Evolutionary conservation across 1,140 invertebrate species (phyloP).

Genomic region (Hyphantria cunea): DNA sequence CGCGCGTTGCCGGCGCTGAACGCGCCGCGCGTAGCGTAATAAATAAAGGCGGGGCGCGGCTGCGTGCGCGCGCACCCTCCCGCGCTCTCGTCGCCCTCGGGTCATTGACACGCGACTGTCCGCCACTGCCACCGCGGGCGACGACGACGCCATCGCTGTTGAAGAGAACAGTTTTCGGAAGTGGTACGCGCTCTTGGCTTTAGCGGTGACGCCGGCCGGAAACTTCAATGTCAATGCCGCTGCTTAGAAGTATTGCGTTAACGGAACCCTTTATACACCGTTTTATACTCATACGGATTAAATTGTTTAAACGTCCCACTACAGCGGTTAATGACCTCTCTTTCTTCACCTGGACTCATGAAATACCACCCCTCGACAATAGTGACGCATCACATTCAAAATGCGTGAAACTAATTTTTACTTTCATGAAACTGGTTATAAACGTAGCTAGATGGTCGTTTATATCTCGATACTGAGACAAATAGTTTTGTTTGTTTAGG

Average conservation of each 20-base stretch:
- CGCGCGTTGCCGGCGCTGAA: slow-evolving; percentile 69
- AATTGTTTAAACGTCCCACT: slow-evolving; percentile 1
- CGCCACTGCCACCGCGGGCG: slow-evolving; percentile 48
- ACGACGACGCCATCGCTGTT: slow-evolving; percentile 51
- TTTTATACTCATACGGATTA: too few species aligned
- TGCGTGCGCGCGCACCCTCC: slow-evolving; percentile 77
- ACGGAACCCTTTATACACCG: too few species aligned
- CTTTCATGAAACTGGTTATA: slow-evolving; percentile 45
- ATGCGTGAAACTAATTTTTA: slow-evolving; percentile 29
- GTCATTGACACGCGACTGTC: slow-evolving; percentile 71
- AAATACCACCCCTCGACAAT: slow-evolving; percentile 38
- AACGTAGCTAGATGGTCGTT: slow-evolving; percentile 43
- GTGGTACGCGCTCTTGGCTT: slow-evolving; percentile 58
- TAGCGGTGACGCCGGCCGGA: slow-evolving; percentile 35
- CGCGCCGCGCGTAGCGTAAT: slow-evolving; percentile 78
- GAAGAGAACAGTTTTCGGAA: slow-evolving; percentile 62
- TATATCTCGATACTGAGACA: slow-evolving; percentile 40
- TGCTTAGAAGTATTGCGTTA: slow-evolving; percentile 39
- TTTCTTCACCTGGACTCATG: slow-evolving; percentile 43
- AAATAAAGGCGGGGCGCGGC: slow-evolving; percentile 79
- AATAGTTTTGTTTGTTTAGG: slow-evolving; percentile 29
- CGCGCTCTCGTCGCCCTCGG: slow-evolving; percentile 69
- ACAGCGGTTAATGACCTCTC: slow-evolving; percentile 57
- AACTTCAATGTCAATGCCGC: slow-evolving; percentile 75
- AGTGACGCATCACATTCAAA: slow-evolving; percentile 1